phyloP scores from a whole-genome alignment of 2,888 invertebrate species.

The Autographa gamma region DNA sequence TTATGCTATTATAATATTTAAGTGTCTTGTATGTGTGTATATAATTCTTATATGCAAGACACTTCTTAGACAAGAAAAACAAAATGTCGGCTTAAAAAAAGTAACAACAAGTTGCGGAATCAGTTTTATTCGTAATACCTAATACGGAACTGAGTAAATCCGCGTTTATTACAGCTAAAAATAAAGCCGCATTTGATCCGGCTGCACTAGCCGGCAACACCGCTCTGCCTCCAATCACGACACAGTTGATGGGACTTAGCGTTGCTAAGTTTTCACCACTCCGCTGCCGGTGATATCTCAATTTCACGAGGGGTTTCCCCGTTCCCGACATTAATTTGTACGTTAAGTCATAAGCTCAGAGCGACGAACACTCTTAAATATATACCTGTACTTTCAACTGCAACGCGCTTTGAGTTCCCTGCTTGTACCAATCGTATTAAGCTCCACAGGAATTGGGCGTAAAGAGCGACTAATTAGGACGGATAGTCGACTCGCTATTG shows the following conservation, averaged over 20 bases:
- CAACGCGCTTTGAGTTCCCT: constrained; percentile 57
- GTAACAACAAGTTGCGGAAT: constrained; percentile 19
- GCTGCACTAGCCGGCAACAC: constrained; percentile 44
- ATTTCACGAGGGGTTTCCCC: constrained; percentile 79
- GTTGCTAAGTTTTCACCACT: constrained; percentile 86
- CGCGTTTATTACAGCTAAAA: constrained; percentile 46
- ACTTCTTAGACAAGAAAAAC: background rate
- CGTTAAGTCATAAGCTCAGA: constrained; percentile 68
- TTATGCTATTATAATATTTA: background rate
- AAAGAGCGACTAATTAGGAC: constrained; percentile 79
- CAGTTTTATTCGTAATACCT: constrained; percentile 31
- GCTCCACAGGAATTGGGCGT: constrained; percentile 75
- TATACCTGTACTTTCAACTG: constrained; percentile 32
- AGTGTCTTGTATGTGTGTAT: too few species aligned
- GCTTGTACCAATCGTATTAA: constrained; percentile 69
- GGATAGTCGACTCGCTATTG: constrained; percentile 78
- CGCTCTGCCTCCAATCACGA: constrained; percentile 67
- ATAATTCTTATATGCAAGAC: too few species aligned
- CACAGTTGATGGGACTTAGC: constrained; percentile 80
- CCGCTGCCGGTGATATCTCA: constrained; percentile 79
- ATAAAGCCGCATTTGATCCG: constrained; percentile 55
- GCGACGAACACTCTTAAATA: constrained; percentile 52
- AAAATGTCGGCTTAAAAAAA: constrained; percentile 17
- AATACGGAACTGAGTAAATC: constrained; percentile 26
- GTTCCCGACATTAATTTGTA: constrained; percentile 77